Evolutionary conservation across 1,140 invertebrate species (phyloP), one percentile per base, ranked within the genome.

Genomic region (Heliconius himera): DNA sequence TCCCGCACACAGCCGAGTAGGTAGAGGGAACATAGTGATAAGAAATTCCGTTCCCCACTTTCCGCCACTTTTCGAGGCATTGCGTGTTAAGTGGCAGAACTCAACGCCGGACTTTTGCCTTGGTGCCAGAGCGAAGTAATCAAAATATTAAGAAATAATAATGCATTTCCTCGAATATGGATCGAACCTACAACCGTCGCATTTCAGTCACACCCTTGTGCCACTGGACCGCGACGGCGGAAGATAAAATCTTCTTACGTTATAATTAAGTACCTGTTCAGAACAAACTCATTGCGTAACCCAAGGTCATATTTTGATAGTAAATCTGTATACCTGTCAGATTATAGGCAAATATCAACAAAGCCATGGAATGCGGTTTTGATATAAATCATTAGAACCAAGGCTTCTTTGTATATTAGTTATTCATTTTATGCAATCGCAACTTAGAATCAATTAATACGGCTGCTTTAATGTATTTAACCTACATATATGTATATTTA

Each of bases 301-400:
- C 60, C 82, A 84, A 83, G 79, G 85, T 84, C 74, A 56, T 70
- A 72, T 73, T 73, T 71, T 66, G 75, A 84, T 78, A 78, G 56
- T 41, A 77, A 36, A 75, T 80, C 74, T 16, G 54, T 76, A 41
- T 77, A 85, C 83, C 74, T 86, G 85, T 83, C 85, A 80, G 82
- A 82, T 85, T 83, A 85, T 66, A 29, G 13, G 60, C 60, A 41
- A 76, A 73, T 76, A 81, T 82, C 77, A 77, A 83, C 77, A 82
- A 84, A 82, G 72, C 54, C 33, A 9, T 56, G 80, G 84, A 85
- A 83, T 85, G 84, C 75, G 75, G 82, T 79, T 75, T 51, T 71
- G 77, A 82, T 82, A 82, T 74, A 78, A 82, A 83, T 78, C 78
- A 56, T 78, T 80, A 60, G 73, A 78, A 51, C 36, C 76, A 76